These are phyloP conservation scores for Chromobotia macracanthus DNA, from an alignment of 2,797 vertebrate genomes.

Conservation along the genomic window DNA sequence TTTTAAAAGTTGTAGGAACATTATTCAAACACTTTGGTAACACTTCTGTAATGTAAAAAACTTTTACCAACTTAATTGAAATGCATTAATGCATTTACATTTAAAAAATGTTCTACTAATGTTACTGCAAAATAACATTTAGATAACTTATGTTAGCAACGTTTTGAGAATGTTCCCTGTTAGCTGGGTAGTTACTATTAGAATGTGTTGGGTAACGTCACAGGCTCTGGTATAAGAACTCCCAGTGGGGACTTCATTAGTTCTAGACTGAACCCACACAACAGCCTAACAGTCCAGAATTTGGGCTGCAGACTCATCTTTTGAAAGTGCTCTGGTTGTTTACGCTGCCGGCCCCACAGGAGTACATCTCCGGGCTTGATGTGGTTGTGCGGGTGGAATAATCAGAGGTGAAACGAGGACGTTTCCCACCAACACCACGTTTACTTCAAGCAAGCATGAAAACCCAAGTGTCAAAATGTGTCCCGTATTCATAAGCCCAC, in stretches of 20 bases:
- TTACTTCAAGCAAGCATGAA: conserved; percentile 21
- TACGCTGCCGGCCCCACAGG: conserved; percentile 7
- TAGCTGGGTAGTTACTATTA: background rate
- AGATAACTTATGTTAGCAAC: too few relatives aligned
- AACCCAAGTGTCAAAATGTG: conserved; percentile 4
- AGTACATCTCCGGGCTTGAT: conserved; percentile 13
- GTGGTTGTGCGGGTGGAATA: background rate
- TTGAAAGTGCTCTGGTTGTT: background rate
- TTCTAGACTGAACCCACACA: background rate
- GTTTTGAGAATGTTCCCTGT: too few relatives aligned
- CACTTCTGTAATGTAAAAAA: too few relatives aligned
- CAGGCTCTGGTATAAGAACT: background rate
- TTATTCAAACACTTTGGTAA: too few relatives aligned
- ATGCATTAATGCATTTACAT: too few relatives aligned
- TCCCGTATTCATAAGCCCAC: conserved; percentile 13
- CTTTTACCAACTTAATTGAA: too few relatives aligned
- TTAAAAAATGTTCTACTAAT: too few relatives aligned
- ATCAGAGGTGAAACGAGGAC: conserved; percentile 19
- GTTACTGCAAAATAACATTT: too few relatives aligned
- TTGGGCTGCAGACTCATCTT: background rate
- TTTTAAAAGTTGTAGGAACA: too few relatives aligned
- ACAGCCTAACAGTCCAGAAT: background rate
- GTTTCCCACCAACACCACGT: background rate
- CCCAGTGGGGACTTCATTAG: background rate
- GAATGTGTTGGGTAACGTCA: background rate